Conservation (phyloP, 2,888 invertebrate species). For the Saturnia japonica region DNA sequence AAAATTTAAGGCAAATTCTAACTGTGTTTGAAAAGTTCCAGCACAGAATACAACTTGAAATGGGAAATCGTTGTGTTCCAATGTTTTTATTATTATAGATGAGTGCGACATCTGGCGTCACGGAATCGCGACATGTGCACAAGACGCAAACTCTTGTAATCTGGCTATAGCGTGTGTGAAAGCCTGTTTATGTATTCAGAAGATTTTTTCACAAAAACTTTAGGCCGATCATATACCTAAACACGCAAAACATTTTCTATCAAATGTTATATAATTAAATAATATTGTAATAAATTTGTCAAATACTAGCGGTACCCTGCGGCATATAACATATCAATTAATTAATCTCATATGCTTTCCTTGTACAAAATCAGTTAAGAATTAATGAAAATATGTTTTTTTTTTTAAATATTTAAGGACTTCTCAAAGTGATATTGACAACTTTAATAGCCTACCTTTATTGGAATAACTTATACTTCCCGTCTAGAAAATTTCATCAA, state of each 20-base stretch:
- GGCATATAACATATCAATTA: too few species aligned
- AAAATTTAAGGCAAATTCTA: background rate
- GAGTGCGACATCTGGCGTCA: constrained; percentile 52
- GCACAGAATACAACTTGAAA: constrained; percentile 19
- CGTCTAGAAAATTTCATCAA: too few species aligned
- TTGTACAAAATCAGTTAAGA: too few species aligned
- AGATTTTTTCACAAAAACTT: constrained; percentile 49
- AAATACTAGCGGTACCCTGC: too few species aligned
- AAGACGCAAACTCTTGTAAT: constrained; percentile 44
- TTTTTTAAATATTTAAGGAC: too few species aligned
- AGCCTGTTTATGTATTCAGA: constrained; percentile 57
- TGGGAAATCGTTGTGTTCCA: constrained; percentile 45
- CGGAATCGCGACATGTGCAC: constrained; percentile 48
- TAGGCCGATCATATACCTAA: constrained; percentile 40
- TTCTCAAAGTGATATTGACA: too few species aligned
- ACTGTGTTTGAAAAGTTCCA: background rate
- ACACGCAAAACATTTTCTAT: constrained; percentile 38
- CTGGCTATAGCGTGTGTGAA: constrained; percentile 39
- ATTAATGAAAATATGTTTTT: too few species aligned
- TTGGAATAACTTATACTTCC: too few species aligned
- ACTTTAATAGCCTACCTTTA: too few species aligned
- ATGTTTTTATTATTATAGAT: constrained; percentile 52
- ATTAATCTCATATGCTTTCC: too few species aligned
- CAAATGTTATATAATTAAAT: constrained; percentile 15
- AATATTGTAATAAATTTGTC: background rate